Percentiles rank a stretch among this genome's conserved stretches.
Conservation (phyloP, 2,888 invertebrate genomes). For the Clepsis dumicolana region DNA sequence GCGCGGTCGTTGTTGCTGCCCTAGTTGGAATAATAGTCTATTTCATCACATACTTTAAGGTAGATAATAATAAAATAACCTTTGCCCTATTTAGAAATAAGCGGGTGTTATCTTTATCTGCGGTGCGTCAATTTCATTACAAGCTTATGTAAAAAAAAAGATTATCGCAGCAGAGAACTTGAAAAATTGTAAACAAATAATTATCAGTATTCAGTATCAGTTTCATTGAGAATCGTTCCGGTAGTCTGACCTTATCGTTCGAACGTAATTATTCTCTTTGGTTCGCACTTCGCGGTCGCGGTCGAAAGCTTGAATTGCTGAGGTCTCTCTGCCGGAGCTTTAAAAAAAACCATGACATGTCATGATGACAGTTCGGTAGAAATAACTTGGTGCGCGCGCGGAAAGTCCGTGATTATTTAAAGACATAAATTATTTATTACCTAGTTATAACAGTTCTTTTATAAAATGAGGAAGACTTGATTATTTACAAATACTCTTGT, state of each 20-base stretch:
- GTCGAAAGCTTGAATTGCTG: constrained; percentile 43
- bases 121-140: constrained; percentile 12
- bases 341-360: constrained; percentile 46
- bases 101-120: constrained; percentile 13
- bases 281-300: too few species aligned
- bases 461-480: constrained; percentile 24
- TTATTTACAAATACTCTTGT: constrained; percentile 26
- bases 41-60: constrained; percentile 77
- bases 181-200: constrained; percentile 32
- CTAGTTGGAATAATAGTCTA: constrained; percentile 78
- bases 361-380: constrained; percentile 45
- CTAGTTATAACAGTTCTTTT: constrained; percentile 1
- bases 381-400: constrained; percentile 19
- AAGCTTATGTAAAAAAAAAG: constrained; percentile 13
- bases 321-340: constrained; percentile 12
- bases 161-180: constrained; percentile 29
- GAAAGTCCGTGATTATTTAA: constrained; percentile 28
- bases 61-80: constrained; percentile 50
- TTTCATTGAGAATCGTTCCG: constrained; percentile 30
- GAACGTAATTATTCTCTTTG: too few species aligned
- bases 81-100: constrained; percentile 3
- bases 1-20: constrained; percentile 67
- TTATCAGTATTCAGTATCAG: too few species aligned
- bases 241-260: constrained; percentile 34
- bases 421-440: constrained; percentile 7